A percentile compares a stretch with the other conserved stretches of the same genome.
phyloP scores from a whole-genome alignment of 1,140 invertebrate species.

The Drosophila nigrodunni region DNA sequence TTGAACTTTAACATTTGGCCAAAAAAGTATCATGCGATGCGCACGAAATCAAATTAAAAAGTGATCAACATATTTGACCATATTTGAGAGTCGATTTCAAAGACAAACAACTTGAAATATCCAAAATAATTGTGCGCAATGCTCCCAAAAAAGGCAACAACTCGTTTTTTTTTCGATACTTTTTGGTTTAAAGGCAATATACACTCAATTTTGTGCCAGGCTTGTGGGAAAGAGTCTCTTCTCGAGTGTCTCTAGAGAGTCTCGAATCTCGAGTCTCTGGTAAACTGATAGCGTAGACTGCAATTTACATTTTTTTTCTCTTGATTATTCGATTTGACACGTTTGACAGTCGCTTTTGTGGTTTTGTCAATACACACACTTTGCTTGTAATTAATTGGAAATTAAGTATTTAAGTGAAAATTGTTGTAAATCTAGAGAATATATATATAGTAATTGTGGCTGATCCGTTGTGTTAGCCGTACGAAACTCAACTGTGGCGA shows the following conservation, averaged over 20 bases:
- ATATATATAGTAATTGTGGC: slow-evolving; percentile 11
- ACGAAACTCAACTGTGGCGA: slow-evolving; percentile 76
- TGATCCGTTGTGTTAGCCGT: slow-evolving; percentile 75
- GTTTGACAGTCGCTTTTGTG: slow-evolving; percentile 65
- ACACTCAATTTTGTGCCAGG: slow-evolving; percentile 15
- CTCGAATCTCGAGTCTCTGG: slow-evolving; percentile 32
- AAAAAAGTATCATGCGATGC: slow-evolving; percentile 10
- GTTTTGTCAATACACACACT: slow-evolving; percentile 54
- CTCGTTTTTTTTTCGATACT: slow-evolving; percentile 20
- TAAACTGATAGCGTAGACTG: slow-evolving; percentile 64
- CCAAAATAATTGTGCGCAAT: slow-evolving; percentile 54
- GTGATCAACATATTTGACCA: slow-evolving; percentile 75
- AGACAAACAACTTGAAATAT: slow-evolving; percentile 64
- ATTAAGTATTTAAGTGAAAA: slow-evolving; percentile 37
- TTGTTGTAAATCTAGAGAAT: slow-evolving; percentile 27
- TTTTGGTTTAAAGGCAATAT: slow-evolving; percentile 15
- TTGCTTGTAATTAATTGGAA: slow-evolving; percentile 57
- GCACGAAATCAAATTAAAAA: slow-evolving; percentile 74
- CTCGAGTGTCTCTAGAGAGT: slow-evolving; percentile 15
- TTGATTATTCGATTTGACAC: slow-evolving; percentile 56
- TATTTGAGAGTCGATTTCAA: slow-evolving; percentile 35
- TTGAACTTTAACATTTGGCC: slow-evolving; percentile 61
- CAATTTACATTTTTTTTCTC: slow-evolving; percentile 45
- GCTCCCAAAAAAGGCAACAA: slow-evolving; percentile 59
- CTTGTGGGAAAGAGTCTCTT: not conserved